Percentiles rank a stretch among this genome's conserved stretches.
Evolutionary conservation across 2,113 vertebrate genomes (phyloP).

Genomic region (Myrmophylax atrothorax): DNA sequence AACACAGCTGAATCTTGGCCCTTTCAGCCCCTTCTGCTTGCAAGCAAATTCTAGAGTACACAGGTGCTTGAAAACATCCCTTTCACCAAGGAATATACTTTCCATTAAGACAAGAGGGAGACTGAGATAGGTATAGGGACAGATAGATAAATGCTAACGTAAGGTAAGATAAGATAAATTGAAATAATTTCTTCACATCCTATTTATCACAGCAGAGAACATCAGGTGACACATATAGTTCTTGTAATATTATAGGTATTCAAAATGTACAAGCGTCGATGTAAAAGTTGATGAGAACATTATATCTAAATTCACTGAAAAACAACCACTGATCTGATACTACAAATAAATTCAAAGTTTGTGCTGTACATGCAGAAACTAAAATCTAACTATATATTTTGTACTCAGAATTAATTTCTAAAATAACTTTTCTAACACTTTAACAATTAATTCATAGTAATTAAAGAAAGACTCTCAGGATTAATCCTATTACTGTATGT

Average conservation of each 20-base stretch:
- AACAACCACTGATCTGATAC: background rate
- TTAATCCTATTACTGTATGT: background rate
- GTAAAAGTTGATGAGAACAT: background rate
- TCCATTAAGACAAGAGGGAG: rapidly evolving
- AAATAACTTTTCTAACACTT: background rate
- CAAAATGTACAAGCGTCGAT: background rate
- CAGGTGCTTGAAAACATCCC: background rate
- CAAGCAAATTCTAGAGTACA: background rate
- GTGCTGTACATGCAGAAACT: background rate
- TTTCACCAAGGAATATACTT: background rate
- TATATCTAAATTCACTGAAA: background rate
- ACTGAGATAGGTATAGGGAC: background rate
- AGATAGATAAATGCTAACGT: background rate
- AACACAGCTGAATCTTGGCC: background rate
- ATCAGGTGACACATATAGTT: background rate
- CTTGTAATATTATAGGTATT: background rate
- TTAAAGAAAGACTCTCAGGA: background rate
- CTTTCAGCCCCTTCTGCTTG: background rate
- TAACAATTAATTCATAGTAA: background rate
- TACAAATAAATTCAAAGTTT: background rate
- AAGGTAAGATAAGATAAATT: background rate
- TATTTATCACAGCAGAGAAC: background rate
- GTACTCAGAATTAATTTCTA: background rate
- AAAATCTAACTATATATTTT: background rate
- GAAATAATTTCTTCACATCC: background rate